Conservation (phyloP, 2,888 invertebrate species). For the Apotomis capreana region DNA sequence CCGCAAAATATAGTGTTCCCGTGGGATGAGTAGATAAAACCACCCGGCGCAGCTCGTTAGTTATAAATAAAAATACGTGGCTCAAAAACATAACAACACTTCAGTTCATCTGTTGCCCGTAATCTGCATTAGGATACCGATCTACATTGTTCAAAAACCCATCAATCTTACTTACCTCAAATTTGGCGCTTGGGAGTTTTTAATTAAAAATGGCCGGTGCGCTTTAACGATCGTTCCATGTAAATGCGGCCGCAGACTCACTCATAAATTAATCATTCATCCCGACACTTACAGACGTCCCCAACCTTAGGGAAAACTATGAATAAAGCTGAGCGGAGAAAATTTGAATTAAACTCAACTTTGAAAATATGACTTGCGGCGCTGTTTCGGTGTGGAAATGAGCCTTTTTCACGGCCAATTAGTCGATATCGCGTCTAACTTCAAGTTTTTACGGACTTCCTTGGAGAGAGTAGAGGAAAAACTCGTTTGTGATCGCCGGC, state of each 20-base stretch:
- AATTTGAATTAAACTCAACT: not conserved
- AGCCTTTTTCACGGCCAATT: conserved; percentile 7
- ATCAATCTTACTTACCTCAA: conserved; percentile 58
- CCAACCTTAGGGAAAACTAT: conserved; percentile 13
- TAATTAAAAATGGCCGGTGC: conserved; percentile 59
- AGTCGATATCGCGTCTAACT: conserved; percentile 8
- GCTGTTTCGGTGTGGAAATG: conserved; percentile 10
- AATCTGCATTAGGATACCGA: conserved; percentile 32
- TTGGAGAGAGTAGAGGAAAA: not conserved
- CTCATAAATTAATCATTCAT: conserved; percentile 51
- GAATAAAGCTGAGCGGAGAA: conserved; percentile 7
- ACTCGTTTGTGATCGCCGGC: not conserved
- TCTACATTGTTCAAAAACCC: conserved; percentile 52
- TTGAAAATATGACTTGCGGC: conserved; percentile 7
- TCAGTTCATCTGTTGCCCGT: conserved; percentile 29
- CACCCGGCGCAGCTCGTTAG: no score
- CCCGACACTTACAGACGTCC: conserved; percentile 25
- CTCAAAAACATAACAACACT: conserved; percentile 22
- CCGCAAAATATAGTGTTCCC: no score
- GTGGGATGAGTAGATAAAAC: no score
- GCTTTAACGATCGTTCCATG: conserved; percentile 62
- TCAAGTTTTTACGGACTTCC: not conserved
- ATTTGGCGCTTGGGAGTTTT: conserved; percentile 53
- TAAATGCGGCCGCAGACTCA: conserved; percentile 51
- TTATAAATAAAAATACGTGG: not conserved